Evolutionary conservation across 2,113 vertebrate species (phyloP).

Genomic region (Sebastes fasciatus): DNA sequence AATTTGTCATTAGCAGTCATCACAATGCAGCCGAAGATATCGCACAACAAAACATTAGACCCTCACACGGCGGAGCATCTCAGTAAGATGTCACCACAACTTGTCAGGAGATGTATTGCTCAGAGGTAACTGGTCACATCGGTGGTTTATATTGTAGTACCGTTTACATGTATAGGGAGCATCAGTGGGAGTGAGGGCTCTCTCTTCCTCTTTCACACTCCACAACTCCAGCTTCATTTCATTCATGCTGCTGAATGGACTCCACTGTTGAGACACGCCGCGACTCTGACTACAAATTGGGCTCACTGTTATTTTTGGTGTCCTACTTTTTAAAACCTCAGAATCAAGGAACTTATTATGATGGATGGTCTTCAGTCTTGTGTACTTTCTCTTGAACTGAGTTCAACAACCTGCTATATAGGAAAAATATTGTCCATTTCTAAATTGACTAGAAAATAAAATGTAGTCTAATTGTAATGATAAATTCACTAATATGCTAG

Average conservation of each 20-base stretch:
- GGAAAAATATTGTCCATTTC: neutral
- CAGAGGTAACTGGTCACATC: neutral
- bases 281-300: neutral
- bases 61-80: neutral
- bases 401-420: neutral
- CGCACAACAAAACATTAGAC: neutral
- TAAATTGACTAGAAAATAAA: neutral
- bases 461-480: too few species aligned
- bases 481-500: neutral
- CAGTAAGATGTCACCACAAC: neutral
- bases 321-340: neutral
- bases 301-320: neutral
- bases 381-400: neutral
- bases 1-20: neutral
- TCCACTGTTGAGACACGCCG: neutral
- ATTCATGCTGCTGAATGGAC: slow-evolving; percentile 3
- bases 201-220: neutral
- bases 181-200: neutral
- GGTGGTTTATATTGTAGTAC: neutral
- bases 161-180: neutral
- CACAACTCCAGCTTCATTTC: neutral
- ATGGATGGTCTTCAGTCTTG: neutral
- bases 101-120: neutral
- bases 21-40: neutral
- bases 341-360: neutral